These are phyloP conservation scores for Virgularia gustaviana DNA, from an alignment of 92 coral and sea anemone genomes.

Conservation along the genomic window DNA sequence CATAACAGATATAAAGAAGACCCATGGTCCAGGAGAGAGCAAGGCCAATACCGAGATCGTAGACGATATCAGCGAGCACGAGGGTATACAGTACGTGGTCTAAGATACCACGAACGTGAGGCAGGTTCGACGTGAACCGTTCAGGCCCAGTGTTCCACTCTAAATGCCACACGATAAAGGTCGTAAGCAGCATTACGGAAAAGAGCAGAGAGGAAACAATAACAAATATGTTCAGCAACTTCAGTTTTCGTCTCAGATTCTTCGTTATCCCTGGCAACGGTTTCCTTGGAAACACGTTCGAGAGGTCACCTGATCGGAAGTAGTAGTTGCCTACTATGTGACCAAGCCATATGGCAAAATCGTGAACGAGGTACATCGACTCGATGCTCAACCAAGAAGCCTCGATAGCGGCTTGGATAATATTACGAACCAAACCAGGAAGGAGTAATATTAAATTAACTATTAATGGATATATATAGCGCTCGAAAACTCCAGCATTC, in stretches of 20 bases:
- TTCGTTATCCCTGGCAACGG: not conserved
- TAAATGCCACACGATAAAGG: not conserved
- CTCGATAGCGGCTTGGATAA: not conserved
- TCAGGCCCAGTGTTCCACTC: not conserved
- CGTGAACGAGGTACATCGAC: not conserved
- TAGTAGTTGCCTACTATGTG: not conserved
- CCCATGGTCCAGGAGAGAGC: conserved; percentile 19
- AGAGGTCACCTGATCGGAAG: conserved; percentile 2
- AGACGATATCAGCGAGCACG: not conserved
- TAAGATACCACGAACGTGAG: not conserved
- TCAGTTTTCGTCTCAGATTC: not conserved
- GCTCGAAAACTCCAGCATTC: not conserved
- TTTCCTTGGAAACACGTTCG: conserved; percentile 1
- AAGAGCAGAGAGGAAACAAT: conserved; percentile 1
- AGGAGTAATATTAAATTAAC: not conserved
- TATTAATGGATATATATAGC: not conserved
- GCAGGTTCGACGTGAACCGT: conserved; percentile 7
- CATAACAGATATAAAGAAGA: conserved; percentile 6
- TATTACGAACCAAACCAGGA: not conserved
- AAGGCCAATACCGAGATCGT: conserved; percentile 12
- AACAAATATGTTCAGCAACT: not conserved
- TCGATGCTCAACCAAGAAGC: not conserved
- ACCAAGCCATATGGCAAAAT: conserved; percentile 1
- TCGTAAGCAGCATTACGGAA: conserved; percentile 15
- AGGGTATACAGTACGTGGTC: not conserved